Evolutionary conservation across 1,140 invertebrate species (phyloP).

Genomic region (Drosophila bifasciata): DNA sequence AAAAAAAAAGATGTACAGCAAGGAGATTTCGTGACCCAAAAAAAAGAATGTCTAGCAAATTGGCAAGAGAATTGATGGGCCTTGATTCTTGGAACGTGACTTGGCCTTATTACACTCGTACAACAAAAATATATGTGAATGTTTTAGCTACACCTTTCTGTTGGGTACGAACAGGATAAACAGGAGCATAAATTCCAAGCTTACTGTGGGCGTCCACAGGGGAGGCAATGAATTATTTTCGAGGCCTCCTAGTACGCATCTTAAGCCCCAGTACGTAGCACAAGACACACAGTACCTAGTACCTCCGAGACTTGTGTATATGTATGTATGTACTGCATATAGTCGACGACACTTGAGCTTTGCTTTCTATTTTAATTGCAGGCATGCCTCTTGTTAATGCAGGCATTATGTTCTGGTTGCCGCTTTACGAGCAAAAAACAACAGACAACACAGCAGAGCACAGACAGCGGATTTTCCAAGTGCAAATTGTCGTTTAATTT

Average conservation of each 20-base stretch:
- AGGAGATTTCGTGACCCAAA: conserved; percentile 39
- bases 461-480: conserved; percentile 53
- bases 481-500: conserved; percentile 82
- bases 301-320: too few relatives aligned
- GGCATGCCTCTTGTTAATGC: conserved; percentile 61
- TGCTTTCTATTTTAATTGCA: conserved; percentile 77
- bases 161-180: conserved; percentile 10
- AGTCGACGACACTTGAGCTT: conserved; percentile 46
- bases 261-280: conserved; percentile 11
- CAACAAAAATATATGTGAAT: too few relatives aligned
- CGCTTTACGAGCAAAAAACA: conserved; percentile 48
- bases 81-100: too few relatives aligned
- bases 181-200: conserved; percentile 59
- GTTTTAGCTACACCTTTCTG: not conserved
- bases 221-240: conserved; percentile 75
- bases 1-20: conserved; percentile 29
- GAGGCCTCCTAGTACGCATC: conserved; percentile 23
- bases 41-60: conserved; percentile 36
- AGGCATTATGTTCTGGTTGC: conserved; percentile 57
- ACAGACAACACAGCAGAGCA: conserved; percentile 21
- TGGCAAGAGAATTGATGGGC: conserved; percentile 14
- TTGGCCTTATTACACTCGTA: not conserved
- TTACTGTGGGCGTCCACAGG: conserved; percentile 59
- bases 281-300: too few relatives aligned
- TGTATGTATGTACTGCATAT: conserved; percentile 22